Percentiles rank a stretch among this genome's conserved stretches.
Evolutionary conservation across 2,888 invertebrate species (phyloP).

Genomic region (Zygogramma bicolorata): DNA sequence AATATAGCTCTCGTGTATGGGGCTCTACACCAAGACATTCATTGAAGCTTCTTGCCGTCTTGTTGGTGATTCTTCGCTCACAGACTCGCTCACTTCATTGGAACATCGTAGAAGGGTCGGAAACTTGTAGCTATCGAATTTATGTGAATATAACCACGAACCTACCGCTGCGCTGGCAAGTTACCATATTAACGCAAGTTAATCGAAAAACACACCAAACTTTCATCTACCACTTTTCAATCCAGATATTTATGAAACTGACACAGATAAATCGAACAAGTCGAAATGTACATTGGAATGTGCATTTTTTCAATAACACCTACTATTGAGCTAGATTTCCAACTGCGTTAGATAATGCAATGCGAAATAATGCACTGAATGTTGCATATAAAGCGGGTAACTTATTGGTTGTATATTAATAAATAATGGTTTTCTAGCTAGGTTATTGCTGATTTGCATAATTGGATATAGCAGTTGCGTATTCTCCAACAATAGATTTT

Average conservation of each 20-base stretch:
- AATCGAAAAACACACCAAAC: neutral
- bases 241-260: neutral
- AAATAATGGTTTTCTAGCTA: neutral
- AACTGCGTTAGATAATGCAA: neutral
- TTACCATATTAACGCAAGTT: neutral
- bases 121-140: neutral
- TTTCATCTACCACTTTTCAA: neutral
- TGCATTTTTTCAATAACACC: neutral
- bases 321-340: constrained; percentile 6
- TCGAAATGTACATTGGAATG: neutral
- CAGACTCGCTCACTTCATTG: too few relatives aligned
- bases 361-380: neutral
- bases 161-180: neutral
- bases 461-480: neutral
- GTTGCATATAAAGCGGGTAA: constrained; percentile 6
- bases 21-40: too few relatives aligned
- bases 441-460: constrained; percentile 9
- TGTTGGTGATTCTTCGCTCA: too few relatives aligned
- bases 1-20: too few relatives aligned
- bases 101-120: too few relatives aligned
- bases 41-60: too few relatives aligned
- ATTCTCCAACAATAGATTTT: neutral
- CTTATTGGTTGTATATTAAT: constrained; percentile 6
- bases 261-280: neutral
- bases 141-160: neutral